A percentile compares a stretch with the other conserved stretches of the same genome.
Evolutionary conservation across 2,113 vertebrate species (phyloP).

Genomic region (Nesoenas mayeri): DNA sequence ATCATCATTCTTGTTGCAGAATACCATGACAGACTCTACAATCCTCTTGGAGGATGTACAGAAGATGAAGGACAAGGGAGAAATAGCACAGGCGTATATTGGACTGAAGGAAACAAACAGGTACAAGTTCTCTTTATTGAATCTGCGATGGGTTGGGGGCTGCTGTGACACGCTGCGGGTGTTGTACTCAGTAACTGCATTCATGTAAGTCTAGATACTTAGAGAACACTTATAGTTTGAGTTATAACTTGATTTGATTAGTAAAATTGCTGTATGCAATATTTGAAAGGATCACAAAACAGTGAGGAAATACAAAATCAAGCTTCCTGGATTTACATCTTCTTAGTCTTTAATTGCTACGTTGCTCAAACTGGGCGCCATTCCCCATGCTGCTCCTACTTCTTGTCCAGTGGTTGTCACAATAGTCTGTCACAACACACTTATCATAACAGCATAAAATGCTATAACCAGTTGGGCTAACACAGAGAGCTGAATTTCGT

Average conservation of each 20-base stretch:
- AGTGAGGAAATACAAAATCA: not conserved
- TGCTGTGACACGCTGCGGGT: not conserved
- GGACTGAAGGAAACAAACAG: constrained; percentile 98
- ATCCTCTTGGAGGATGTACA: constrained; percentile 89
- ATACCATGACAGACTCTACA: constrained; percentile 95
- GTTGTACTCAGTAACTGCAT: not conserved
- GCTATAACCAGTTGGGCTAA: not conserved
- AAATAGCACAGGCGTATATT: constrained; percentile 95
- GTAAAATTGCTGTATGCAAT: not conserved
- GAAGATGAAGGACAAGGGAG: constrained; percentile 94
- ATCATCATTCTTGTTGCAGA: constrained; percentile 70
- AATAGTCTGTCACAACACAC: not conserved
- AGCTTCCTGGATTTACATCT: not conserved
- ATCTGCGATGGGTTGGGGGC: not conserved
- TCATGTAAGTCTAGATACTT: not conserved
- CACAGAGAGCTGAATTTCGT: not conserved
- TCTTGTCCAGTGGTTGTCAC: not conserved
- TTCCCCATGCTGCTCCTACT: not conserved
- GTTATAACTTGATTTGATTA: not conserved
- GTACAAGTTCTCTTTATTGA: constrained; percentile 61
- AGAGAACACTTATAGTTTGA: not conserved
- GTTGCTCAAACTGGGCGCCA: not conserved
- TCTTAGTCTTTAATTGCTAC: not conserved
- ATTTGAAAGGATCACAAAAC: constrained; percentile 1
- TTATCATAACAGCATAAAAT: not conserved